Base-by-base conservation (phyloP, 2,888 invertebrate species). In the Tenthredo scrophulariae region DNA sequence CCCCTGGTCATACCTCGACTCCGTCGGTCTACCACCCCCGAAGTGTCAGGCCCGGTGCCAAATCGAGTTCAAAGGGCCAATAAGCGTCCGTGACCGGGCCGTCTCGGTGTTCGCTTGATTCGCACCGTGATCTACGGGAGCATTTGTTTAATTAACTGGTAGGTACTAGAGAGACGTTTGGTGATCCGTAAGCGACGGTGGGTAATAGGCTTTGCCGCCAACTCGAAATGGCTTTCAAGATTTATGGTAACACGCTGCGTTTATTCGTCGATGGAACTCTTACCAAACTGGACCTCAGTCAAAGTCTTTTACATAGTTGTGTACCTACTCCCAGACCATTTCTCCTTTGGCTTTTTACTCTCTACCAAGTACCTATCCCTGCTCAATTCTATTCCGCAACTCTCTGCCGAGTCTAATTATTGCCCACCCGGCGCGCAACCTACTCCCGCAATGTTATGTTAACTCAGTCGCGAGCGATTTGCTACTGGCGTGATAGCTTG, bases 161-260 rank as follows among this genome's bases (percentile, higher is more conserved):
- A 89, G 86, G 86, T 80, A 85, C 86, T 85, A 85, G 84, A 85
- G 85, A 86, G 86, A 87, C 83, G 85, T 86, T 86, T 84, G 85
- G 85, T 85, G 85, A 85, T 67, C 62, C 84, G 80, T 54, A 84
- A 84, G 84, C 72, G 37, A 54, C 84, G 62, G 84, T 37, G 72
- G 84, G 91, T 91, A 93, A 92, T 92, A 92, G 92, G 91, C 91
- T 88, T 87, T 91, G 91, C 91, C 91, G 91, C 90, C 83, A 70
- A 46, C 91, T 92, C 90, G 91, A 93, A 93, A 93, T 93, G 93
- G 91, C 93, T 93, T 93, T 92, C 89, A 90, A 93, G 93, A 93
- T 93, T 93, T 93, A 93, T 93, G 92, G 91, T 91, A 93, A 93
- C 92, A 92, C 92, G 92, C 89, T 89, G 91, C 92, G 92, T 93